phyloP scores from a whole-genome alignment of 2,797 vertebrate genomes.

The Tinamus major region DNA sequence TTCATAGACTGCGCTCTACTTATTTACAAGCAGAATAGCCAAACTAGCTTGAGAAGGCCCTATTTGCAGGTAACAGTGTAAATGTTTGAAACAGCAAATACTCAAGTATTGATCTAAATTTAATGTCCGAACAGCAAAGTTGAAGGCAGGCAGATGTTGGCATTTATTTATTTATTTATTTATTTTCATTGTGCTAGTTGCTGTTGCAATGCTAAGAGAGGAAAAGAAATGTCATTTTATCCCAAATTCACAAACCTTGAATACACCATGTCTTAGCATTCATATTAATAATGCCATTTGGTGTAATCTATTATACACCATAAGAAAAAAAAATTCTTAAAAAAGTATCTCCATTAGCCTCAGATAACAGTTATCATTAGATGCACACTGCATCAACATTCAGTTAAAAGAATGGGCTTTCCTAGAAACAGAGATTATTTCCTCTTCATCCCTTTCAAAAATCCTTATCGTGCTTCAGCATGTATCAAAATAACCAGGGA shows the following conservation, averaged over 20 bases:
- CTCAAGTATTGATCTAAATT: background rate
- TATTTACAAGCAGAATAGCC: slow-evolving; percentile 1
- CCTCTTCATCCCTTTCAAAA: background rate
- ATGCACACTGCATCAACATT: background rate
- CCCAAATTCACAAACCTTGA: background rate
- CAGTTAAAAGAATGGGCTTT: slow-evolving; percentile 38
- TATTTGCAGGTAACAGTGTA: background rate
- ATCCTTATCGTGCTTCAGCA: background rate
- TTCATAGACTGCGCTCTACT: background rate
- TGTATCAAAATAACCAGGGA: background rate
- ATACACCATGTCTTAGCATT: background rate
- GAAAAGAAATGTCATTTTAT: background rate
- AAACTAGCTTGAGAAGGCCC: background rate
- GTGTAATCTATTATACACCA: background rate
- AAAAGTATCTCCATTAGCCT: slow-evolving; percentile 1
- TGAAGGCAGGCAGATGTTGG: background rate
- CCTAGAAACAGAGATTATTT: slow-evolving; percentile 9
- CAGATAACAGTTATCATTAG: slow-evolving; percentile 32
- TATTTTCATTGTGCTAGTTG: background rate
- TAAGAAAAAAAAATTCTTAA: background rate
- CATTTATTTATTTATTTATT: background rate
- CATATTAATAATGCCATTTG: background rate
- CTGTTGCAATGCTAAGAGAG: background rate
- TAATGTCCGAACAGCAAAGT: background rate
- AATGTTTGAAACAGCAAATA: background rate